Evolutionary conservation across 1,140 invertebrate species (phyloP), one percentile per base, ranked within the genome.

Genomic region (Lasioglossum albipes): DNA sequence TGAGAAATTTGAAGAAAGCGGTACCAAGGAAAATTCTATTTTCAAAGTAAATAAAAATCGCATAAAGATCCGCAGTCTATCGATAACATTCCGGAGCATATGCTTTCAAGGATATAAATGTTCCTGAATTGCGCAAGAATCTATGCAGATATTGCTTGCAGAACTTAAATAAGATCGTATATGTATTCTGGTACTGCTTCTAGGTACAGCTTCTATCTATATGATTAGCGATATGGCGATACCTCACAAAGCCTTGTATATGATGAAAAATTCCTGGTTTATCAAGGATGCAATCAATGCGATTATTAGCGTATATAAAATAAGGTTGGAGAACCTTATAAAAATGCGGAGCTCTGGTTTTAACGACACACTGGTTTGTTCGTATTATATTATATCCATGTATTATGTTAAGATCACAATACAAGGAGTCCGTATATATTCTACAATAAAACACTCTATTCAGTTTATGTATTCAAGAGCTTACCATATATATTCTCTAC

Each of bases 391-490:
- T 90, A 85, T 85, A 91, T 87, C 88, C 91, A 84, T 93, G 88
- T 86, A 92, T 84, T 87, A 94, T 92, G 83, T 93, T 91, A 83
- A 94, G 88, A 91, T 94, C 94, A 80, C 87, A 90, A 89, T 93
- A 89, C 69, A 93, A 88, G 84, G 90, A 91, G 66, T 93, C 91
- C 76, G 87, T 90, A 88, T 92, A 92, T 87, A 94, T 93, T 93
- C 93, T 94, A 89, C 62, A 93, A 91, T 82, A 81, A 87, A 88
- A 90, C 71, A 90, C 52, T 62, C 52, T 42, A n/a, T 65, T 84
- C 59, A 83, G 75, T 83, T 52, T 65, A 70, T 66, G 27, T 78
- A 78, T 64, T 75, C 41, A 81, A n/a, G 66, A 52, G 66, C 62
- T 73, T 91, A 27, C 1, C 1, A 75, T 70, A 85, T 27, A 75